phyloP scores from a whole-genome alignment of 2,888 invertebrate species.

The Argyresthia albistria region DNA sequence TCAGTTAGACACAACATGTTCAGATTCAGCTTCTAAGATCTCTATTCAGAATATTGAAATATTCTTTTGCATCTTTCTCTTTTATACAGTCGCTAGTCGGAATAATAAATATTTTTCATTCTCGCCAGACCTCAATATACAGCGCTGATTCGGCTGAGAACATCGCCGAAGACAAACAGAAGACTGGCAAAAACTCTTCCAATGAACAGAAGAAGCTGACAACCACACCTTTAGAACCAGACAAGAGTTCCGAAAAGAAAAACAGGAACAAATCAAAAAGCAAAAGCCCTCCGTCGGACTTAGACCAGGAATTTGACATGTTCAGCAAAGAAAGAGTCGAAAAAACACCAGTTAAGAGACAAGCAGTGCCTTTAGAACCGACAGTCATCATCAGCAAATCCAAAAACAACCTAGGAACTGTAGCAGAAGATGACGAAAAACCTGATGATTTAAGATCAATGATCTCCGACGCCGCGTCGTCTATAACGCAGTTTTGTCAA shows the following conservation, averaged over 20 bases:
- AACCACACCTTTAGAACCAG: conserved; percentile 50
- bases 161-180: conserved; percentile 26
- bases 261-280: conserved; percentile 16
- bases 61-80: no score
- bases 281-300: conserved; percentile 19
- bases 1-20: no score
- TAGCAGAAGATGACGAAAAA: conserved; percentile 54
- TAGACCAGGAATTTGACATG: conserved; percentile 63
- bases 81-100: no score
- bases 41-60: no score
- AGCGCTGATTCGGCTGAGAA: conserved; percentile 47
- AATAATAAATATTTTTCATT: neutral
- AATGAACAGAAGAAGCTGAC: conserved; percentile 18
- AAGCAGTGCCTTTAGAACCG: conserved; percentile 38
- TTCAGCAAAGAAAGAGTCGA: conserved; percentile 59
- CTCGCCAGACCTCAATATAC: conserved; percentile 15
- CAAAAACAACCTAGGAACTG: conserved; percentile 48
- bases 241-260: conserved; percentile 31
- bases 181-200: conserved; percentile 24
- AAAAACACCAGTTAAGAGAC: conserved; percentile 28
- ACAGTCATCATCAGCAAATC: conserved; percentile 35
- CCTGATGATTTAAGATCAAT: conserved; percentile 25
- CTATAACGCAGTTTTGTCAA: conserved; percentile 31
- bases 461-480: conserved; percentile 38
- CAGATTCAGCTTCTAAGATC: no score